Conservation (phyloP, 2,113 vertebrate genomes). For the Ceyx melanurus region DNA sequence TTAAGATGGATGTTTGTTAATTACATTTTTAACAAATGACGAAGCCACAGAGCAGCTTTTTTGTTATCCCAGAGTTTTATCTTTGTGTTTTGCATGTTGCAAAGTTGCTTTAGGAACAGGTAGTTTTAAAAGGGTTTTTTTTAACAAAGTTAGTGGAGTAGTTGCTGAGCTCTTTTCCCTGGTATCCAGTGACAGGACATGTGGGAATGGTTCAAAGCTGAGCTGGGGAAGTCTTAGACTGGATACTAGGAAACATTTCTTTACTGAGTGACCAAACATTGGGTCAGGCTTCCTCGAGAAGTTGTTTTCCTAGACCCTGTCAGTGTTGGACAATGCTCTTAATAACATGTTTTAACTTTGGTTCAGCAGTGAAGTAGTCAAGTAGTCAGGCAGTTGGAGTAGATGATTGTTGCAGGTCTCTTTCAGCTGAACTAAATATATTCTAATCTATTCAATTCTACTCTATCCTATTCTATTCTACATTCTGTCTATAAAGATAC, state of each 20-base stretch:
- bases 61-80: background rate
- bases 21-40: background rate
- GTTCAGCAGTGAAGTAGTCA: background rate
- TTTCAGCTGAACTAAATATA: background rate
- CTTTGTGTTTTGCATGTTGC: background rate
- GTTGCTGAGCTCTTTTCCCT: background rate
- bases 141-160: background rate
- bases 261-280: background rate
- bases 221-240: background rate
- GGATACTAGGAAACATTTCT: background rate
- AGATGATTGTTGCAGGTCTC: background rate
- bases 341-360: background rate
- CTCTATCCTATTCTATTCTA: background rate
- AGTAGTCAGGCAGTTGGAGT: background rate
- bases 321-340: background rate
- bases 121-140: background rate
- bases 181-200: background rate
- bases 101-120: background rate
- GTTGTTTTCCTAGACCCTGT: background rate
- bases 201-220: background rate
- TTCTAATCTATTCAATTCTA: background rate
- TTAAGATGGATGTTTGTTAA: background rate
- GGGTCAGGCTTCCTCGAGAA: background rate
- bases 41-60: background rate
- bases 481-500: background rate